phyloP scores from a whole-genome alignment of 2,113 vertebrate genomes.

The Prietella phreatophila region DNA sequence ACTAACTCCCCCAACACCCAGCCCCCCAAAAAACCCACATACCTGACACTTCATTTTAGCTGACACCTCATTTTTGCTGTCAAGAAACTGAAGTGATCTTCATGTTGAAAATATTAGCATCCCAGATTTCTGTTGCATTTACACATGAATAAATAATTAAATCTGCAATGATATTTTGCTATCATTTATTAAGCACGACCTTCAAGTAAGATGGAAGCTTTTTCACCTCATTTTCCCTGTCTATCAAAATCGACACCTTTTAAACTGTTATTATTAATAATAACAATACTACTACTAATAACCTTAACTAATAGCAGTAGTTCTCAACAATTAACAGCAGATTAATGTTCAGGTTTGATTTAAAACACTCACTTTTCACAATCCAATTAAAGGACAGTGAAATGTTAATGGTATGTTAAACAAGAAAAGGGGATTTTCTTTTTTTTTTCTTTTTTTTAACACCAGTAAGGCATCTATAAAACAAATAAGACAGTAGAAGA shows the following conservation, averaged over 20 bases:
- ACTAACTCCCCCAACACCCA: constrained; percentile 47
- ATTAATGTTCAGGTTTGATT: background rate
- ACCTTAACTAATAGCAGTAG: background rate
- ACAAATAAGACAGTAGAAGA: background rate
- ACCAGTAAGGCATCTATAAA: background rate
- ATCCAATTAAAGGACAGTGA: background rate
- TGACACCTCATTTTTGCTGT: background rate
- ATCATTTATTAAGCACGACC: background rate
- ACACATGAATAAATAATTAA: background rate
- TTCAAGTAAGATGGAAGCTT: background rate
- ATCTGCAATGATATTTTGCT: background rate
- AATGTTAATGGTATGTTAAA: background rate
- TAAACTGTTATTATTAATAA: background rate
- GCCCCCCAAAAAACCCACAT: constrained; percentile 10
- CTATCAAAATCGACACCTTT: background rate
- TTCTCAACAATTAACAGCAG: background rate
- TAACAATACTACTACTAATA: background rate
- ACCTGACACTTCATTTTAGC: constrained; percentile 5
- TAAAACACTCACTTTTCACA: background rate
- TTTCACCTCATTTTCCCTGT: background rate
- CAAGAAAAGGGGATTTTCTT: background rate
- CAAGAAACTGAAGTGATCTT: background rate
- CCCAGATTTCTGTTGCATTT: background rate
- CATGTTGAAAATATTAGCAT: background rate
- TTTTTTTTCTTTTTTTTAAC: background rate